Evolutionary conservation across 2,113 vertebrate species (phyloP).

Genomic region (Microcebus griseorufus): DNA sequence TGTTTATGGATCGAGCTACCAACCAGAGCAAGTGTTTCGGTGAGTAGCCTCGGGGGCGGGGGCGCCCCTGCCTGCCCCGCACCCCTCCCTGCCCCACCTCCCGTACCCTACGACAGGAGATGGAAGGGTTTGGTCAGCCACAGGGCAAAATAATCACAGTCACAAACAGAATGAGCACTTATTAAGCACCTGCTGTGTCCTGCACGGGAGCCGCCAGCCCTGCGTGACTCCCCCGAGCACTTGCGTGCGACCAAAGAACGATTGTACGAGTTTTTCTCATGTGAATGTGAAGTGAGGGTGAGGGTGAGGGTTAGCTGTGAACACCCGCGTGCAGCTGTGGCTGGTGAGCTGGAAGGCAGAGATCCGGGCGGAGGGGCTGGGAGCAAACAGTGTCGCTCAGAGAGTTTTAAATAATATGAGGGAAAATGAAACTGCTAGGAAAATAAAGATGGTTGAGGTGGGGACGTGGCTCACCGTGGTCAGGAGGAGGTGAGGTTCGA

Average conservation of each 20-base stretch:
- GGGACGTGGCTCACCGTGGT: neutral
- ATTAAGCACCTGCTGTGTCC: neutral
- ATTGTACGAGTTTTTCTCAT: neutral
- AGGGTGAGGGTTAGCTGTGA: neutral
- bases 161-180: neutral
- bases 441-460: neutral
- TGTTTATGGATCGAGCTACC: slow-evolving; percentile 99
- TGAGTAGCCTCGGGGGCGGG: slow-evolving; percentile 78
- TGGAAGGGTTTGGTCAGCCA: no score
- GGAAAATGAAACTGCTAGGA: neutral
- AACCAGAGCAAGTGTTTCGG: slow-evolving; percentile 99
- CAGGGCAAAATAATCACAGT: neutral
- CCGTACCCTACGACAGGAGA: fast-evolving
- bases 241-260: neutral
- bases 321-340: neutral
- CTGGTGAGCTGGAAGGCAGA: neutral
- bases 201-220: fast-evolving
- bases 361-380: neutral
- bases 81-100: fast-evolving
- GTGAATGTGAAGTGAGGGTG: neutral
- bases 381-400: neutral
- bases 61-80: fast-evolving
- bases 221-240: neutral
- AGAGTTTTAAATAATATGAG: neutral
- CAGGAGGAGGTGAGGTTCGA: neutral